These are phyloP conservation scores for Antrozous pallidus DNA, from an alignment of 2,797 vertebrate species.

Conservation along the genomic window DNA sequence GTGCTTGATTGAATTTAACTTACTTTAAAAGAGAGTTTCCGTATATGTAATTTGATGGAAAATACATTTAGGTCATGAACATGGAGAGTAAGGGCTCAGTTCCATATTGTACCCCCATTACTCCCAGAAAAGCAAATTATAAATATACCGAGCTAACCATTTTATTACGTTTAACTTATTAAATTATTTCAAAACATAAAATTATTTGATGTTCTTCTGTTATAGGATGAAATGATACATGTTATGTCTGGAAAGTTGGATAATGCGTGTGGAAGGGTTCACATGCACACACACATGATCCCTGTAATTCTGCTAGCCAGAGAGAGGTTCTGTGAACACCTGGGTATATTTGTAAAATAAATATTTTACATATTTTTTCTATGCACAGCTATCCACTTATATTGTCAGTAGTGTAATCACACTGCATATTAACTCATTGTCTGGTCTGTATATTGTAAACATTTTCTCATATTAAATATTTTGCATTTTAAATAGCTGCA, in stretches of 20 bases:
- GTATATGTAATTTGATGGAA: not conserved
- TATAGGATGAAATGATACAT: not conserved
- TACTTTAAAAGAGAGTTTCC: not conserved
- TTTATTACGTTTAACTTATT: not conserved
- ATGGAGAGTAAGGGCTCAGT: not conserved
- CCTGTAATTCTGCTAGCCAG: not conserved
- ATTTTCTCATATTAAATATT: conserved; percentile 6
- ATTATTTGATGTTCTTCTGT: not conserved
- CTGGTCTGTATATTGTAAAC: not conserved
- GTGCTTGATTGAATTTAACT: not conserved
- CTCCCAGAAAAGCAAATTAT: not conserved
- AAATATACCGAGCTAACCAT: not conserved
- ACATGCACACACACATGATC: not conserved
- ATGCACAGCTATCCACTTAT: not conserved
- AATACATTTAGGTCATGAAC: not conserved
- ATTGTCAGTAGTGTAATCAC: not conserved
- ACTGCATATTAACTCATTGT: not conserved
- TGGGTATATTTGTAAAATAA: not conserved
- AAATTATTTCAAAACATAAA: conserved; percentile 4
- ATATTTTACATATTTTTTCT: not conserved
- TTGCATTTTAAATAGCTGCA: conserved; percentile 7
- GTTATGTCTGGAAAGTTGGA: not conserved
- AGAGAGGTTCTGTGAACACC: not conserved
- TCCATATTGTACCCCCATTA: not conserved
- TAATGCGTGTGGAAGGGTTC: not conserved